A percentile compares a stretch with the other conserved stretches of the same genome.
phyloP scores from a whole-genome alignment of 2,888 invertebrate species.

The Coleophora flavipennella region DNA sequence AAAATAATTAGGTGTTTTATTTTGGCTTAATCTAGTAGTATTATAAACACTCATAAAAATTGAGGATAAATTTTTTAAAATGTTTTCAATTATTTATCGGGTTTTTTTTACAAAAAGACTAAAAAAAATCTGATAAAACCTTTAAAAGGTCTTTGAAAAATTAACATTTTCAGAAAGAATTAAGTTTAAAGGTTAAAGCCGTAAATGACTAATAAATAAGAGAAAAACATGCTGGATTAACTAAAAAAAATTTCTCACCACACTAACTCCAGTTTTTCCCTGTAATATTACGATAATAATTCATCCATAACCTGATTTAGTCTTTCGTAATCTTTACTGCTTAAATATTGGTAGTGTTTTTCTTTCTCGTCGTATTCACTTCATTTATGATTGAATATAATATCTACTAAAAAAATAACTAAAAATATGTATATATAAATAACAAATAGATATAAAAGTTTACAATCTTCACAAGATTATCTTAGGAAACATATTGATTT shows the following conservation, averaged over 20 bases:
- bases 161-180: too few relatives aligned
- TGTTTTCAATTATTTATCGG: too few relatives aligned
- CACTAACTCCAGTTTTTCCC: slow-evolving; percentile 54
- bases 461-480: slow-evolving; percentile 4
- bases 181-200: background rate
- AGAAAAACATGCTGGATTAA: slow-evolving; percentile 48
- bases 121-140: too few relatives aligned
- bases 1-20: too few relatives aligned
- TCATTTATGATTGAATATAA: too few relatives aligned
- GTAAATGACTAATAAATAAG: slow-evolving; percentile 5
- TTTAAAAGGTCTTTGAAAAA: too few relatives aligned
- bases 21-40: too few relatives aligned
- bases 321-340: too few relatives aligned
- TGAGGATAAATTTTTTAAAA: too few relatives aligned
- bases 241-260: slow-evolving; percentile 54
- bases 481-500: background rate
- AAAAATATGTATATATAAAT: slow-evolving; percentile 6
- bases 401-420: slow-evolving; percentile 15
- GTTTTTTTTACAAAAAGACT: too few relatives aligned
- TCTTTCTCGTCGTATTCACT: slow-evolving; percentile 1
- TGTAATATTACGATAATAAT: slow-evolving; percentile 48
- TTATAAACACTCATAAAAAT: too few relatives aligned
- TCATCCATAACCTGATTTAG: slow-evolving; percentile 28
- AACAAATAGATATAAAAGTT: slow-evolving; percentile 1
- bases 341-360: background rate